Base-by-base conservation (phyloP, 2,888 invertebrate genomes). In the Augiades crinisus region DNA sequence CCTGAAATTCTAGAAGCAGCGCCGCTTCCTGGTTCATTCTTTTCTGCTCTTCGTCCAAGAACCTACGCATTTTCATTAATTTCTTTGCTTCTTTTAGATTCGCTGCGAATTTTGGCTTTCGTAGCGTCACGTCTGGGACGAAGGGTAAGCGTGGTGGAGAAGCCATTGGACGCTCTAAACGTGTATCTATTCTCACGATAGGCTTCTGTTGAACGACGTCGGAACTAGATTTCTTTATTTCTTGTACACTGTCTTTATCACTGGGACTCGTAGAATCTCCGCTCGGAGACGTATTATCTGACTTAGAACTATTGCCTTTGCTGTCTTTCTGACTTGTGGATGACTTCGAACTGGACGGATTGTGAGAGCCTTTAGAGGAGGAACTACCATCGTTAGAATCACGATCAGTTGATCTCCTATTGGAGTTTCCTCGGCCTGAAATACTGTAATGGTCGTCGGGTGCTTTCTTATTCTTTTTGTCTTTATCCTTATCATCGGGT, bases 331-430 rank as follows among this genome's bases (percentile, higher is more conserved):
- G 85, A 53, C 57, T 76, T 45, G 78, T 79, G n/a, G 75, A 62
- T 6, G 81, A 67, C 69, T 87, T 88, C 0, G 81, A 69, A 54
- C 62, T 74, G 1, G 79, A 59, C 14, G 73, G 83, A 40, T 78
- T 75, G 30, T 82, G 78, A 1, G 84, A 84, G 1, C 90, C 84
- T 74, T 89, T 90, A 0, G 81, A 85, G 0, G 88, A 90, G 1
- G 91, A 90, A 50, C 90, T 91, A 7, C 94, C 95, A 70, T 95
- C 95, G 62, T 95, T 95, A 0, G 95, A 95, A 78, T 96, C 95
- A 56, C 94, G 89, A 62, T 95, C 96, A 0, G 95, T 94, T 0
- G 95, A 95, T 41, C 95, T 89, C 5, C 95, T 91, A 59, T 91
- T 91, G 46, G 92, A 91, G 33, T 90, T 91, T 7, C 90, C 91